These are phyloP conservation scores for Chelidonichthys spinosus DNA, from an alignment of 2,797 vertebrate species.

Conservation along the genomic window DNA sequence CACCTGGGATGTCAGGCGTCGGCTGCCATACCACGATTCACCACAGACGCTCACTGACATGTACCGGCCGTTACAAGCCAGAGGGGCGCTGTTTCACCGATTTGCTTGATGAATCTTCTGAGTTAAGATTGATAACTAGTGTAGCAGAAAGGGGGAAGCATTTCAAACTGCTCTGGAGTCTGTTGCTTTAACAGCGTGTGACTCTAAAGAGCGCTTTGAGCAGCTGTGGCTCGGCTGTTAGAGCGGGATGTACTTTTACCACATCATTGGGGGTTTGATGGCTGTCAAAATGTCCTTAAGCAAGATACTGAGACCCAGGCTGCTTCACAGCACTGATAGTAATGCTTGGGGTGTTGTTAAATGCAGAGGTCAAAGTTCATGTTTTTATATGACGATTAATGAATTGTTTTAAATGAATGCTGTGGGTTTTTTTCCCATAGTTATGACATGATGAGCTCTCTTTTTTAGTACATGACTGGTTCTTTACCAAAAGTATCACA, in stretches of 20 bases:
- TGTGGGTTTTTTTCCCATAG: constrained; percentile 8
- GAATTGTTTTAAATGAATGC: constrained; percentile 40
- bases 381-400: too few relatives aligned
- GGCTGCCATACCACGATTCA: not conserved
- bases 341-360: too few relatives aligned
- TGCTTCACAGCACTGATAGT: too few relatives aligned
- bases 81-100: constrained; percentile 17
- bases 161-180: not conserved
- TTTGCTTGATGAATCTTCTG: not conserved
- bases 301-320: too few relatives aligned
- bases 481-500: constrained; percentile 39
- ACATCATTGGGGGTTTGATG: too few relatives aligned
- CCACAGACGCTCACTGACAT: not conserved
- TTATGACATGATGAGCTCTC: too few relatives aligned
- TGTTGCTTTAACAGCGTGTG: not conserved
- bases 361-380: too few relatives aligned
- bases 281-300: too few relatives aligned
- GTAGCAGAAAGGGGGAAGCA: not conserved
- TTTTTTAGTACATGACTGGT: constrained; percentile 41
- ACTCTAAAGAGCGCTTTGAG: too few relatives aligned
- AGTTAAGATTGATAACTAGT: not conserved
- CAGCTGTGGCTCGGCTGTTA: too few relatives aligned
- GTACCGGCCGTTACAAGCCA: not conserved
- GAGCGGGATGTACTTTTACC: too few relatives aligned
- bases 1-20: not conserved